Evolutionary conservation across 2,113 vertebrate genomes (phyloP).

Genomic region (Apteryx owenii): DNA sequence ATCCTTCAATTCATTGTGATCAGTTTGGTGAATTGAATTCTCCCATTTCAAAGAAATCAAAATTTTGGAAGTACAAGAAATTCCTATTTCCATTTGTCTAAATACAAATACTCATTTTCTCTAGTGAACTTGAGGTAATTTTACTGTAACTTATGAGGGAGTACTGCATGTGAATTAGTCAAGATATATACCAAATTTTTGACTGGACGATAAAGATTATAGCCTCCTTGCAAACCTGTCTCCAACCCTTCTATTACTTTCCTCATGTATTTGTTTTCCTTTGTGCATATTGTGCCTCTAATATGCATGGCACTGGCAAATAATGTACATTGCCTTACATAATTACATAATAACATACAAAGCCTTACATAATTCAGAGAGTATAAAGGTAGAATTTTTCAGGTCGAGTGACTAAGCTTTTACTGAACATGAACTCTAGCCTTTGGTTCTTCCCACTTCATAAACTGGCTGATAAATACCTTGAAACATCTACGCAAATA

Average conservation of each 20-base stretch:
- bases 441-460: not conserved
- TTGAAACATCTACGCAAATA: constrained; percentile 15
- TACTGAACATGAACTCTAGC: not conserved
- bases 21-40: not conserved
- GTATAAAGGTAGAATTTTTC: not conserved
- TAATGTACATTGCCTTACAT: not conserved
- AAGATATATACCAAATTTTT: not conserved
- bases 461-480: not conserved
- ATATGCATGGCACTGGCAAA: not conserved
- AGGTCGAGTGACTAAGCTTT: not conserved
- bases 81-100: not conserved
- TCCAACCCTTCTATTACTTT: not conserved
- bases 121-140: not conserved
- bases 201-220: not conserved
- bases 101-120: not conserved
- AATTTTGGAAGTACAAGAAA: not conserved
- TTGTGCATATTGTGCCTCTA: not conserved
- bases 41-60: not conserved
- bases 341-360: too few relatives aligned
- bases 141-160: not conserved
- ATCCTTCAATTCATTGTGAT: not conserved
- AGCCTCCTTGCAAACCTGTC: not conserved
- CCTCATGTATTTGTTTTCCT: not conserved
- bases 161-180: not conserved
- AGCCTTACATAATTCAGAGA: not conserved